These are phyloP conservation scores for Tenthredo notha DNA, from an alignment of 2,888 invertebrate species.

Conservation along the genomic window DNA sequence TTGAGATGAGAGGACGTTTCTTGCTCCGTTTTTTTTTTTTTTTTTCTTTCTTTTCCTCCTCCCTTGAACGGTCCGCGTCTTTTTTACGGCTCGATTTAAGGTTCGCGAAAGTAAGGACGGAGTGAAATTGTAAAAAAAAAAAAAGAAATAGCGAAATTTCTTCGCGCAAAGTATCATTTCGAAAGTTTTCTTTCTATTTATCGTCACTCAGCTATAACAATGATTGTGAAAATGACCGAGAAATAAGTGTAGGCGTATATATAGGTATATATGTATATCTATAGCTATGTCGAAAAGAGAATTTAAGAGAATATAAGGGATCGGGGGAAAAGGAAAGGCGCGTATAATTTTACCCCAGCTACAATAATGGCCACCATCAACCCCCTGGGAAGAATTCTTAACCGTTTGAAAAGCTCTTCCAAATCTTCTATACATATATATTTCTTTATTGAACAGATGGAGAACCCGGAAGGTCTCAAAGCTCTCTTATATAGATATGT, in stretches of 20 bases:
- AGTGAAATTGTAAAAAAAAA: not conserved
- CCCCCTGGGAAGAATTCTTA: not conserved
- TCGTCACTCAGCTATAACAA: constrained; percentile 39
- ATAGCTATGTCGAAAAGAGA: constrained; percentile 52
- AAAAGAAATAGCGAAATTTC: not conserved
- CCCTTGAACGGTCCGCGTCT: not conserved
- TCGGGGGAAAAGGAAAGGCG: constrained; percentile 40
- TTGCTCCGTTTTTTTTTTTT: not conserved
- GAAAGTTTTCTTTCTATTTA: constrained; percentile 29
- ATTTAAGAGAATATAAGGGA: constrained; percentile 54
- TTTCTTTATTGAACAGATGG: constrained; percentile 14
- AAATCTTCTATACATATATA: not conserved
- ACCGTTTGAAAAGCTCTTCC: not conserved
- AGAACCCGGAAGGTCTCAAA: not conserved
- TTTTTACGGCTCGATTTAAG: constrained; percentile 30
- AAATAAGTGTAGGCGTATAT: not conserved
- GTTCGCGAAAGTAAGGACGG: constrained; percentile 2
- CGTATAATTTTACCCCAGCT: constrained; percentile 2
- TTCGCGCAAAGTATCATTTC: not conserved
- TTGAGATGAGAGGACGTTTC: constrained; percentile 31
- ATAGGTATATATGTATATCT: too few species aligned
- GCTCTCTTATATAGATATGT: not conserved
- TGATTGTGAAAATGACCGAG: constrained; percentile 43
- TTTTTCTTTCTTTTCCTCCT: not conserved
- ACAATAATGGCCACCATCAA: constrained; percentile 22